phyloP scores from a whole-genome alignment of 2,113 vertebrate species.

The Menidia beryllina region DNA sequence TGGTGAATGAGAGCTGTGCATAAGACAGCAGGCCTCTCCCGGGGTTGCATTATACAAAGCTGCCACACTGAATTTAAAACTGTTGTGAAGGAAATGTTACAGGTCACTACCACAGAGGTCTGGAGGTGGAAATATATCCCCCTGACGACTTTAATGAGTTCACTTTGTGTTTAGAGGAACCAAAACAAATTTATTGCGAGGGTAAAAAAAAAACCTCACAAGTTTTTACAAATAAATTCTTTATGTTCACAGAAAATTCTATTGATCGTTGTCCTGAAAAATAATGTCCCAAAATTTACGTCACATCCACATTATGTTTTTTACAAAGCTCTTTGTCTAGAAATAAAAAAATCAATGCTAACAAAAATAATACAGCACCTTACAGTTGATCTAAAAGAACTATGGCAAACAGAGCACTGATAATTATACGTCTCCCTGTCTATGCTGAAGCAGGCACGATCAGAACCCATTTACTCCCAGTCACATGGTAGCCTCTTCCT shows the following conservation, averaged over 20 bases:
- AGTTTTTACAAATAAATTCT: too few species aligned
- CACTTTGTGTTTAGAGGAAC: too few species aligned
- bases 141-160: neutral
- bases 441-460: neutral
- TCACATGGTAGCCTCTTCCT: neutral
- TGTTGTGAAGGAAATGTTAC: constrained; percentile 2
- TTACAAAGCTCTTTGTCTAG: too few species aligned
- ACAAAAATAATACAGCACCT: neutral
- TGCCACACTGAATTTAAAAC: constrained; percentile 1
- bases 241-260: too few species aligned
- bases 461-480: constrained; percentile 3
- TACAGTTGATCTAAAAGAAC: neutral
- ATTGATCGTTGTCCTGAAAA: too few species aligned
- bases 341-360: neutral
- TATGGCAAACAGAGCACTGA: neutral
- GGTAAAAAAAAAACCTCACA: too few species aligned
- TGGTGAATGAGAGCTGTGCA: too few species aligned
- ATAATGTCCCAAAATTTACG: too few species aligned
- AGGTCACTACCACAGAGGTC: neutral
- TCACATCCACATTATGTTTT: too few species aligned
- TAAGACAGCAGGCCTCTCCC: too few species aligned
- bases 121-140: constrained; percentile 15
- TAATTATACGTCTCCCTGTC: neutral
- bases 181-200: too few species aligned
- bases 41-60: neutral